phyloP scores from a whole-genome alignment of 2,797 vertebrate genomes.

The Taeniopygia guttata region DNA sequence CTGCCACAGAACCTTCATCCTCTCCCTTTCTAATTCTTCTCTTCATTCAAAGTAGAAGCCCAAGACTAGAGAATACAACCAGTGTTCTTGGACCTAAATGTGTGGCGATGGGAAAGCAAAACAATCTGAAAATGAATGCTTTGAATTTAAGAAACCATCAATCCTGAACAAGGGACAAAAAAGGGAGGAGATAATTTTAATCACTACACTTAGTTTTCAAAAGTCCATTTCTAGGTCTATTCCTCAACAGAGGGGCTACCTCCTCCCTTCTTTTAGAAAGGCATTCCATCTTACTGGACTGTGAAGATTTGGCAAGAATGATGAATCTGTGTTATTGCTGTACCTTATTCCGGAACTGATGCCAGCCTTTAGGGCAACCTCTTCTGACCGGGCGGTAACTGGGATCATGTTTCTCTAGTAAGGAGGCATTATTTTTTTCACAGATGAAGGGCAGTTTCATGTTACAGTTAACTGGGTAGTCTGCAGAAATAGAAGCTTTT shows the following conservation, averaged over 20 bases:
- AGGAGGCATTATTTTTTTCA: slow-evolving; percentile 84
- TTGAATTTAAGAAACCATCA: neutral
- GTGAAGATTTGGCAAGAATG: neutral
- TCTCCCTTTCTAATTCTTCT: neutral
- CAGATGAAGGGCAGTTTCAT: slow-evolving; percentile 86
- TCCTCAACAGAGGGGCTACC: neutral
- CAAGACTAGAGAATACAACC: neutral
- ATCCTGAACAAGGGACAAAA: neutral
- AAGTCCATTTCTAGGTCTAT: neutral
- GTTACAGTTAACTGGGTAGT: slow-evolving; percentile 67
- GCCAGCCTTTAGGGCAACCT: slow-evolving; percentile 73
- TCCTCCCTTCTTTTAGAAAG: neutral
- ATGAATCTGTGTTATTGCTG: neutral
- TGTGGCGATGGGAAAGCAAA: neutral
- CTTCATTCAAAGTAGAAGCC: neutral
- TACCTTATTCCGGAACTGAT: slow-evolving; percentile 90
- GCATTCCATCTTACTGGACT: neutral
- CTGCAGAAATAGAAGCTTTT: slow-evolving; percentile 45
- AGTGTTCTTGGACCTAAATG: neutral
- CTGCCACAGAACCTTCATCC: neutral
- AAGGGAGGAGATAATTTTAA: neutral
- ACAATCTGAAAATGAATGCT: neutral
- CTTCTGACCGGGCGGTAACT: slow-evolving; percentile 67
- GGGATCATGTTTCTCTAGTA: slow-evolving; percentile 80
- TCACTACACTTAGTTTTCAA: neutral